Base-by-base conservation (phyloP, 2,797 vertebrate species). In the Xiphorhynchus erythropygius region DNA sequence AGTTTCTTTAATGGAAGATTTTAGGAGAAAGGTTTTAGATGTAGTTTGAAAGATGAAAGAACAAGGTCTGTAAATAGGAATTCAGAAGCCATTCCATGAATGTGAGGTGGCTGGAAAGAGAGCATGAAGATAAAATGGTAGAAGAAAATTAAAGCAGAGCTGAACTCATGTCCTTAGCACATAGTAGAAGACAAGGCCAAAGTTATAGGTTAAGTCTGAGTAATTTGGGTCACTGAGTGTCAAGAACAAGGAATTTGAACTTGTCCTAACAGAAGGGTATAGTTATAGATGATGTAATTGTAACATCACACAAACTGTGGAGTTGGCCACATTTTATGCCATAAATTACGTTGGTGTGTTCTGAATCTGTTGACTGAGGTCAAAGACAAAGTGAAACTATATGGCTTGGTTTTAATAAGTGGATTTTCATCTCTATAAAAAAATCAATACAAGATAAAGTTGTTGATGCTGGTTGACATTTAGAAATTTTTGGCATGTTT, bases 221-320 rank as follows among this genome's bases (percentile, higher is more conserved):
- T 96, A 95, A 97, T 95, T 67, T 82, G 86, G 94, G 91, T 95
- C 92, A 73, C 28, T 70, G 44, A 35, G 82, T 88, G 94, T 83
- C 93, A 95, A 92, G 90, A 95, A 90, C 49, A 94, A 84, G 63
- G 77, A 95, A 82, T 90, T 73, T 96, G 96, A 95, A 95, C 91
- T 95, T 91, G 91, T 94, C 83, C 39, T 93, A 82, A 49, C 35
- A 93, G 80, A 94, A 94, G 50, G 81, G 70, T 95, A 60, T 76
- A 52, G 56, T 87, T 93, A 79, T 9, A 46, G 84, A 86, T 97
- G 95, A 95, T 95, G 93, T 93, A 94, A 95, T 95, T 89, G 82
- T 71, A 86, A 35, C 82, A 94, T 94, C 89, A 84, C 57, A 44
- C 63, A 63, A 82, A 92, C 86, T 46, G 28, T 59, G 47, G 18